Conservation (phyloP, 1,140 invertebrate species). For the Octopus sinensis region DNA sequence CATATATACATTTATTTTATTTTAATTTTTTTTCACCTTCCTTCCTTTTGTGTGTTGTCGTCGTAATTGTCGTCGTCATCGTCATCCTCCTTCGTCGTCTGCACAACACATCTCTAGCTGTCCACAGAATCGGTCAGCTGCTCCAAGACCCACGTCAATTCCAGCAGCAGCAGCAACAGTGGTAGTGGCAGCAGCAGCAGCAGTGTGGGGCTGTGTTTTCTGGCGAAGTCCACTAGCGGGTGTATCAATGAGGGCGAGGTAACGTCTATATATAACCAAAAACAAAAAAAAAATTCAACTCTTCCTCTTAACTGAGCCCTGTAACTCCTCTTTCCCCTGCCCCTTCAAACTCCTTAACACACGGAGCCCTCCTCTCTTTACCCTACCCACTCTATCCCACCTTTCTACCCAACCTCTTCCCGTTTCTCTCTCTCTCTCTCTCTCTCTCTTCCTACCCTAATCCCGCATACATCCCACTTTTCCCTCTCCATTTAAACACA, state of each 20-base stretch:
- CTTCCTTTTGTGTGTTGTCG: too few species aligned
- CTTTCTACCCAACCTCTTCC: background rate
- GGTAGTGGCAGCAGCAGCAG: background rate
- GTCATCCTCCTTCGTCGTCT: too few species aligned
- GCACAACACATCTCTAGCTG: background rate
- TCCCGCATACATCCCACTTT: background rate
- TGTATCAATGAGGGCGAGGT: constrained; percentile 7
- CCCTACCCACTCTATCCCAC: background rate
- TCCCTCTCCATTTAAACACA: background rate
- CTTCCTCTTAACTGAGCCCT: too few species aligned
- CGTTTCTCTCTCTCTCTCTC: background rate
- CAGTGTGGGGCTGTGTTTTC: constrained; percentile 1
- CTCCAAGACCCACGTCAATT: background rate
- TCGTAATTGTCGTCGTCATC: too few species aligned
- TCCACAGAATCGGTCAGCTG: background rate
- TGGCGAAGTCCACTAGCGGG: background rate
- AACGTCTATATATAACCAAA: background rate
- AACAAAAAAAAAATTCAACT: too few species aligned
- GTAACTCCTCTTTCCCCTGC: too few species aligned
- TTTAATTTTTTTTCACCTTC: too few species aligned
- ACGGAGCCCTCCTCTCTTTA: background rate
- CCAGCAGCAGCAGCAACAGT: too few species aligned
- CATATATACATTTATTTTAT: too few species aligned
- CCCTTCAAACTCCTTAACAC: too few species aligned
- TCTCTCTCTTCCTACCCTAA: background rate